Evolutionary conservation across 2,797 vertebrate species (phyloP).

Genomic region (Caiman crocodilus): DNA sequence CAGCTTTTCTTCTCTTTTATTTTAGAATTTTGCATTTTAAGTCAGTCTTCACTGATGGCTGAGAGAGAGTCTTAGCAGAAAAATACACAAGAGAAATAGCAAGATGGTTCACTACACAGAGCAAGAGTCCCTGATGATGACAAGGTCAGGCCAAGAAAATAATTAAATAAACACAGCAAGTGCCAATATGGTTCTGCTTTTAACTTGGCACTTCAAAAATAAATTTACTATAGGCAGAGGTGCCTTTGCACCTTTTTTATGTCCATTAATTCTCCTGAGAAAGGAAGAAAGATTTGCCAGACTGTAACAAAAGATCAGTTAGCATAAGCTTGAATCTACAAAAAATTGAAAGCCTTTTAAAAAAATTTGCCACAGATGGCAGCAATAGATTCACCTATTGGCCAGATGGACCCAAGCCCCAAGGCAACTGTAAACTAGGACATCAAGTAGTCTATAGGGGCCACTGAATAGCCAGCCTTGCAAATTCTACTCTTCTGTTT

Average conservation of each 20-base stretch:
- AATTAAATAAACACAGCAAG: not conserved
- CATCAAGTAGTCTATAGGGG: not conserved
- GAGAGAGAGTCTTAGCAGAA: not conserved
- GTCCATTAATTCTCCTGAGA: not conserved
- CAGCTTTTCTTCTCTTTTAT: not conserved
- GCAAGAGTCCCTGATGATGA: not conserved
- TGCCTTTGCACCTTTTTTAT: not conserved
- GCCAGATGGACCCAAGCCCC: constrained; percentile 7
- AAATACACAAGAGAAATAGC: constrained; percentile 1
- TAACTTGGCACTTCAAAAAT: not conserved
- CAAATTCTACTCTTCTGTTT: not conserved
- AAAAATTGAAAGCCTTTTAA: not conserved
- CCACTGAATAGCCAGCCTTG: not conserved
- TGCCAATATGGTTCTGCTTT: not conserved
- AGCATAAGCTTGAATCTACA: not conserved
- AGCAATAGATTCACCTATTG: constrained; percentile 18
- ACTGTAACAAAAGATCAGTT: not conserved
- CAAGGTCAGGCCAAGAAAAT: not conserved
- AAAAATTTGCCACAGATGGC: not conserved
- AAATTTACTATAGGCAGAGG: not conserved
- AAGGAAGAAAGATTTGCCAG: not conserved
- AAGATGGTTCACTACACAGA: not conserved
- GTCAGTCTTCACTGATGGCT: constrained; percentile 3
- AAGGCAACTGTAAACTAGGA: not conserved
- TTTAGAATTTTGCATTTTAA: constrained; percentile 35